Conservation (phyloP, 2,888 invertebrate species). For the Cactoblastis cactorum region DNA sequence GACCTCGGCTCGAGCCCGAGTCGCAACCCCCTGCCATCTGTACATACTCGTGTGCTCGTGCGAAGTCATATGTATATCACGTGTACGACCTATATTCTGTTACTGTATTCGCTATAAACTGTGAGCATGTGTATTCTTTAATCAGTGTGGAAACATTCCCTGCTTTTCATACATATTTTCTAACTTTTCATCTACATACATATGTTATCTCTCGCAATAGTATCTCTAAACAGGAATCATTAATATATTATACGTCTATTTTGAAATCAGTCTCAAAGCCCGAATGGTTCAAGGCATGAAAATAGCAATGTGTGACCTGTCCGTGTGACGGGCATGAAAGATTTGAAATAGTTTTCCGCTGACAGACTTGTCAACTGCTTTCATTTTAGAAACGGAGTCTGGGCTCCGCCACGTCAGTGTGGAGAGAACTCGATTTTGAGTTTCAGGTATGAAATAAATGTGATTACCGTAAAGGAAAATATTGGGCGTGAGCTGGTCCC, state of each 20-base stretch:
- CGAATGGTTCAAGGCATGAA: conserved; percentile 15
- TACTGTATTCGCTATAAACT: conserved; percentile 6
- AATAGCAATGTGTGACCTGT: conserved; percentile 21
- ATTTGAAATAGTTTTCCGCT: conserved; percentile 30
- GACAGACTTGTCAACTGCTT: conserved; percentile 41
- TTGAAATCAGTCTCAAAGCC: conserved; percentile 3
- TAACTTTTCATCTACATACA: conserved; percentile 16
- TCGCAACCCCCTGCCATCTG: conserved; percentile 43
- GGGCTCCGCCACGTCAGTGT: conserved; percentile 39
- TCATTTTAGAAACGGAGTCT: conserved; percentile 50
- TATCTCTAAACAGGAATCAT: conserved; percentile 3
- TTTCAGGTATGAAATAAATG: conserved; percentile 41
- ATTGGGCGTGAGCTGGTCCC: conserved; percentile 55
- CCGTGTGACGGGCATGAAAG: conserved; percentile 25
- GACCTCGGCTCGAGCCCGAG: conserved; percentile 39
- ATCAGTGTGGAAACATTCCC: conserved; percentile 3
- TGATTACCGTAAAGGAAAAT: conserved; percentile 65
- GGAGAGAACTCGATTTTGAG: conserved; percentile 40
- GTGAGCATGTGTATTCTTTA: conserved; percentile 13
- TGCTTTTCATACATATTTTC: conserved; percentile 15
- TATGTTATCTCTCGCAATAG: conserved; percentile 10
- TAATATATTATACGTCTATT: conserved; percentile 1
- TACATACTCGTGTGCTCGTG: conserved; percentile 47
- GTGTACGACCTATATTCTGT: conserved; percentile 22
- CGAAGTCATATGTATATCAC: conserved; percentile 27